Evolutionary conservation across 2,113 vertebrate genomes (phyloP).

Genomic region (Piaya cayana): DNA sequence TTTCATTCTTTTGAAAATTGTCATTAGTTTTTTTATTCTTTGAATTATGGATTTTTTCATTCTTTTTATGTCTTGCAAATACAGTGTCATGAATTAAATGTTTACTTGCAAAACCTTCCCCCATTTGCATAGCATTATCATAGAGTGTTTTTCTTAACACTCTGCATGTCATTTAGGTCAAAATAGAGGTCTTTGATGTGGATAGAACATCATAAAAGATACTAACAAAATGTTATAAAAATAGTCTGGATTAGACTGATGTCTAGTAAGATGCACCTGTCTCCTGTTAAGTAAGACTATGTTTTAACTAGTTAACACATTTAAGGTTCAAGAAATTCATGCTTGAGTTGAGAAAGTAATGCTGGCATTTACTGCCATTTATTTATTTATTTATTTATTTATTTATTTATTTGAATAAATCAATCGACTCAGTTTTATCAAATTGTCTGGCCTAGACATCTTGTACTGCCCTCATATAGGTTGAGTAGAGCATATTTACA

Average conservation of each 20-base stretch:
- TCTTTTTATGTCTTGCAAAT: background rate
- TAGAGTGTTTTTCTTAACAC: background rate
- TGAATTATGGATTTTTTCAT: accelerated
- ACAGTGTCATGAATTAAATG: background rate
- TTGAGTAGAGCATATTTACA: background rate
- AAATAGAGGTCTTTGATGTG: background rate
- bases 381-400: too few species aligned
- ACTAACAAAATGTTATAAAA: background rate
- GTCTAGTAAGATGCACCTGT: background rate
- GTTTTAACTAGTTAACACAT: background rate
- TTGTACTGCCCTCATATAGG: background rate
- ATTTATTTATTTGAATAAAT: too few species aligned
- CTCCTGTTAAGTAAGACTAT: background rate
- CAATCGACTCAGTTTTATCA: background rate
- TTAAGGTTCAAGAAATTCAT: background rate
- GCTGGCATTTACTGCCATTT: too few species aligned
- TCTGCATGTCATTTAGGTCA: background rate
- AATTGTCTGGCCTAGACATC: background rate
- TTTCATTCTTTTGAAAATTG: background rate
- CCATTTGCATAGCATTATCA: background rate
- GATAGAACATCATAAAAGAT: background rate
- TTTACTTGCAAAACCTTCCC: accelerated
- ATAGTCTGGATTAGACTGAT: background rate
- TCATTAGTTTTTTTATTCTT: background rate
- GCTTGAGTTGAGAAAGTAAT: too few species aligned